A percentile compares a stretch with the other conserved stretches of the same genome.
phyloP scores from a whole-genome alignment of 2,888 invertebrate genomes.

The Thymelicus lineola region DNA sequence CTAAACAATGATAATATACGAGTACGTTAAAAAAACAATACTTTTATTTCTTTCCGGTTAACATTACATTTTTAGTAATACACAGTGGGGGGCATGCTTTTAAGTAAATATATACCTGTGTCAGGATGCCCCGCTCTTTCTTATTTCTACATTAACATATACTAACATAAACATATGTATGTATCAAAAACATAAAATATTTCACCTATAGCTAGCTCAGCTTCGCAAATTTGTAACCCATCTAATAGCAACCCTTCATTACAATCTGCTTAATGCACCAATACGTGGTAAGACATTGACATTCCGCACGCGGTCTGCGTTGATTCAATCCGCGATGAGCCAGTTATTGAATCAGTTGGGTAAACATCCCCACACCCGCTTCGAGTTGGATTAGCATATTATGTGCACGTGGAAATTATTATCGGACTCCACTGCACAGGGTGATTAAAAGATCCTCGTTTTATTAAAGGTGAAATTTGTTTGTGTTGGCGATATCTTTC shows the following conservation, averaged over 20 bases:
- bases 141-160: too few species aligned
- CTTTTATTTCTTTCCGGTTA: too few species aligned
- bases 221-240: neutral
- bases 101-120: too few species aligned
- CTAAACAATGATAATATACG: too few species aligned
- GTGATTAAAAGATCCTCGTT: neutral
- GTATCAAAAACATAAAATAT: neutral
- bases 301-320: constrained; percentile 66
- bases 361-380: constrained; percentile 71
- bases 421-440: neutral
- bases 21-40: too few species aligned
- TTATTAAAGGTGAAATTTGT: too few species aligned
- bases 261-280: constrained; percentile 71
- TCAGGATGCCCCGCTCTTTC: too few species aligned
- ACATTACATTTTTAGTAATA: too few species aligned
- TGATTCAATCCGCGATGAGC: constrained; percentile 72
- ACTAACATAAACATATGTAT: too few species aligned
- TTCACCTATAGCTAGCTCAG: neutral
- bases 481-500: too few species aligned
- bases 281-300: constrained; percentile 73
- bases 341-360: constrained; percentile 80
- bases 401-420: constrained; percentile 47
- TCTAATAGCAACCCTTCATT: constrained; percentile 17
- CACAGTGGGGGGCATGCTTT: too few species aligned
- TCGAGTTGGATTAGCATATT: constrained; percentile 61